phyloP scores from a whole-genome alignment of 2,888 invertebrate species.

The Athrips mouffetella region DNA sequence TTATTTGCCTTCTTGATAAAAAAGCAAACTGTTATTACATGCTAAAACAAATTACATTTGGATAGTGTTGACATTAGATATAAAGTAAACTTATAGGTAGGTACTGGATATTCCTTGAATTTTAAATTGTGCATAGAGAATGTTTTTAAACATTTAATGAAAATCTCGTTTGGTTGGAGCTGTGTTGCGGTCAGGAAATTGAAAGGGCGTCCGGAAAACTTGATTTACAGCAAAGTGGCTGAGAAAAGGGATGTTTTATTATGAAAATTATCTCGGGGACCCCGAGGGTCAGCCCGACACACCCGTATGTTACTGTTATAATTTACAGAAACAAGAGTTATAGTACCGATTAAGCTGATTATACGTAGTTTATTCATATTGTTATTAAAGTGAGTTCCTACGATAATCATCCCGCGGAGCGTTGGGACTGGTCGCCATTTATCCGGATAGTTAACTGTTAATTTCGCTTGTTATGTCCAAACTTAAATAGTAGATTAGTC shows the following conservation, averaged over 20 bases:
- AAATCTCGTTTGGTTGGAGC: constrained; percentile 10
- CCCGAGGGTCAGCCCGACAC: constrained; percentile 36
- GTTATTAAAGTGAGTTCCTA: constrained; percentile 25
- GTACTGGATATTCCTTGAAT: too few species aligned
- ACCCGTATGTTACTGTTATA: constrained; percentile 36
- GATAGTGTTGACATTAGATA: too few species aligned
- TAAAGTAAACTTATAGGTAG: too few species aligned
- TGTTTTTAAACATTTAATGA: constrained; percentile 24
- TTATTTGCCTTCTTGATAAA: too few species aligned
- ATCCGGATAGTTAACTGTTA: too few species aligned
- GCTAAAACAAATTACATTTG: too few species aligned
- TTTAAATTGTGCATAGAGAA: too few species aligned
- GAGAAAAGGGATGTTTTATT: constrained; percentile 70
- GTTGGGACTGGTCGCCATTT: too few species aligned
- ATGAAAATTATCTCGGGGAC: constrained; percentile 62
- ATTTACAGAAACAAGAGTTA: constrained; percentile 32
- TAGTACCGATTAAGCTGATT: constrained; percentile 40
- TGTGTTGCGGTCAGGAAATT: constrained; percentile 13
- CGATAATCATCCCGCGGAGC: too few species aligned
- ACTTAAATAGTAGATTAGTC: too few species aligned
- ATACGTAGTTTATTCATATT: constrained; percentile 18
- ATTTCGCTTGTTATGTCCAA: too few species aligned
- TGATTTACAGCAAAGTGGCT: constrained; percentile 67
- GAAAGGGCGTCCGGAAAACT: constrained; percentile 51
- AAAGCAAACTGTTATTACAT: too few species aligned